These are phyloP conservation scores for Parelbella ahira DNA, from an alignment of 2,888 invertebrate genomes.

Conservation along the genomic window DNA sequence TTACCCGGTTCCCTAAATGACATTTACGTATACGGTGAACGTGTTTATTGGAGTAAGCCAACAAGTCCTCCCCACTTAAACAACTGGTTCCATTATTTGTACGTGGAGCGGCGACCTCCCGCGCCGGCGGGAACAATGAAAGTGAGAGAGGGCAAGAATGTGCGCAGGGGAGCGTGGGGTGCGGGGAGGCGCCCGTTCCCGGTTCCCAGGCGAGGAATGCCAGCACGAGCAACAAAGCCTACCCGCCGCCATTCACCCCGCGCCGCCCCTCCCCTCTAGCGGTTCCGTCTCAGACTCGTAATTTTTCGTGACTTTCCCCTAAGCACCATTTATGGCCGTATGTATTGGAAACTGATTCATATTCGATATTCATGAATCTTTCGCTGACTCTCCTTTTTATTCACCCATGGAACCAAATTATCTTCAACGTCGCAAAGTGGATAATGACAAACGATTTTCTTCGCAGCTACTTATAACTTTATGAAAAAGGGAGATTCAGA, in stretches of 20 bases:
- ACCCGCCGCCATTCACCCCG: constrained; percentile 74
- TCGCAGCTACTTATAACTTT: too few relatives aligned
- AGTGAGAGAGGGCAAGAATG: constrained; percentile 79
- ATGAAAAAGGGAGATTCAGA: too few relatives aligned
- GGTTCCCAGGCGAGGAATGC: constrained; percentile 80
- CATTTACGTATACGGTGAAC: constrained; percentile 61
- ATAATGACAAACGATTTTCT: too few relatives aligned
- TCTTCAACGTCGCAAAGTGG: not conserved
- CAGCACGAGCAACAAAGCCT: constrained; percentile 77
- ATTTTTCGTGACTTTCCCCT: constrained; percentile 69
- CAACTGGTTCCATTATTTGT: constrained; percentile 70
- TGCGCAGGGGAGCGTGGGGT: constrained; percentile 48
- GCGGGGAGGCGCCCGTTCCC: constrained; percentile 54
- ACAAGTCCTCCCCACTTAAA: constrained; percentile 54
- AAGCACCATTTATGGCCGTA: constrained; percentile 50
- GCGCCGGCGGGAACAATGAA: constrained; percentile 77
- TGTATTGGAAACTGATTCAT: constrained; percentile 42
- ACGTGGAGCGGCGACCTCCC: constrained; percentile 71
- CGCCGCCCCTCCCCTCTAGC: constrained; percentile 45
- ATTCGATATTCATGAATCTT: constrained; percentile 22
- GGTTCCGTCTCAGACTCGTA: constrained; percentile 58
- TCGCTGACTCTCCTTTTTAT: constrained; percentile 14
- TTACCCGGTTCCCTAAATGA: constrained; percentile 52
- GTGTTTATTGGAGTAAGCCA: constrained; percentile 66
- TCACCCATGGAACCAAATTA: not conserved